Evolutionary conservation across 2,113 vertebrate species (phyloP).

Genomic region (Nestor notabilis): DNA sequence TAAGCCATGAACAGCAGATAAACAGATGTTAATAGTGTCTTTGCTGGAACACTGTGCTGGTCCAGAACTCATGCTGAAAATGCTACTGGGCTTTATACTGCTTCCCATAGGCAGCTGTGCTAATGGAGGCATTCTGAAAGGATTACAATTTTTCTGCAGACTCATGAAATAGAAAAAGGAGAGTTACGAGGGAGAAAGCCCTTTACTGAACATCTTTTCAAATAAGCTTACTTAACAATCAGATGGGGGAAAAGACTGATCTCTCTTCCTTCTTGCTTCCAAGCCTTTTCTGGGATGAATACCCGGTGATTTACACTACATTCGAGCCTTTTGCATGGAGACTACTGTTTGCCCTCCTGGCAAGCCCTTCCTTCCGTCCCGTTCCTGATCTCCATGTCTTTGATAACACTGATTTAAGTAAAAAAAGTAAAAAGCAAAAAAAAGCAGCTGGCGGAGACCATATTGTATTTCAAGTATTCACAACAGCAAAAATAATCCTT

Average conservation of each 20-base stretch:
- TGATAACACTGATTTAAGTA: neutral
- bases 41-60: neutral
- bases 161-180: neutral
- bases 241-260: neutral
- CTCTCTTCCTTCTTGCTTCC: neutral
- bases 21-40: slow-evolving; percentile 38
- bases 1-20: neutral
- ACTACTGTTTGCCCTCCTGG: neutral
- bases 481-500: neutral
- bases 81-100: slow-evolving; percentile 34
- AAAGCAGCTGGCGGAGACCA: neutral
- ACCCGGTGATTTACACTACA: neutral
- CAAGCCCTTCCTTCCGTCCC: neutral
- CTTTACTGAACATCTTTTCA: neutral
- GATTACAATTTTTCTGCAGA: neutral
- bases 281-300: neutral
- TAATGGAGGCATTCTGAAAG: neutral
- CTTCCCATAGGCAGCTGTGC: neutral
- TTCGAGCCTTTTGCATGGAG: fast-evolving
- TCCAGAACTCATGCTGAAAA: slow-evolving; percentile 18
- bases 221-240: neutral
- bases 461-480: neutral
- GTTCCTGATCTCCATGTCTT: neutral
- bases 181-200: neutral
- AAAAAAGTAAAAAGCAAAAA: no score